Base-by-base conservation (phyloP, 2,113 vertebrate genomes). In the Rana temporaria region DNA sequence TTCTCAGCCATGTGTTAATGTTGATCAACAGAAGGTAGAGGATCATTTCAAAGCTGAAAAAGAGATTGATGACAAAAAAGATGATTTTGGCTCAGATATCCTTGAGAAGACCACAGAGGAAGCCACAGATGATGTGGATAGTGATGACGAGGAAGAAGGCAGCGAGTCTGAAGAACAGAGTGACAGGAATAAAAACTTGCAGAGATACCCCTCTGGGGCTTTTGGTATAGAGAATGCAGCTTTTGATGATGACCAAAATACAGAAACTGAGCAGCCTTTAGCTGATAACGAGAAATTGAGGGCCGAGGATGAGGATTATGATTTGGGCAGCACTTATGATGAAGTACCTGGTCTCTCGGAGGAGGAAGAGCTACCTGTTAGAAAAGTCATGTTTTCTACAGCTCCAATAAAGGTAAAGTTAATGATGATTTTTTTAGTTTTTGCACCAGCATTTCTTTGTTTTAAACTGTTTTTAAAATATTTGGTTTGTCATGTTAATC, bases 221-320 rank as follows among this genome's bases (percentile, higher is more conserved):
- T 95, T 92, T 76, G 96, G 96, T 53, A 96, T 97, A 84, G 96
- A 96, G 88, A 98, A 98, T 55, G 95, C 90, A 70, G 96, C 94
- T 52, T 98, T 98, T 93, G 93, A 96, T 87, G 95, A 96, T 86
- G 94, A 95, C 74, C 93, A 89, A 86, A 93, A 94, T 84, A 84
- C 86, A 30, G 94, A 95, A 48, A 70, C 90, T 84, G 87, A 88
- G 92, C 81, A 87, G 84, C 89, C 86, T 76, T 78, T 48, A 42
- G 85, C 84, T 71, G 88, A 91, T 77, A 81, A 78, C 2, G 90
- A 85, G 11, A 85, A 88, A 79, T 88, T 79, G 74, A 90, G 87
- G 65, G 79, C 64, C 52, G 87, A 85, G 17, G 92, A 91, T 18
- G 92, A 89, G 17, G 91, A 93, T 8, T 92, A 85, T 85, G 89